Conservation (phyloP, 1,140 invertebrate species). For the Drosophila lacertosa region DNA sequence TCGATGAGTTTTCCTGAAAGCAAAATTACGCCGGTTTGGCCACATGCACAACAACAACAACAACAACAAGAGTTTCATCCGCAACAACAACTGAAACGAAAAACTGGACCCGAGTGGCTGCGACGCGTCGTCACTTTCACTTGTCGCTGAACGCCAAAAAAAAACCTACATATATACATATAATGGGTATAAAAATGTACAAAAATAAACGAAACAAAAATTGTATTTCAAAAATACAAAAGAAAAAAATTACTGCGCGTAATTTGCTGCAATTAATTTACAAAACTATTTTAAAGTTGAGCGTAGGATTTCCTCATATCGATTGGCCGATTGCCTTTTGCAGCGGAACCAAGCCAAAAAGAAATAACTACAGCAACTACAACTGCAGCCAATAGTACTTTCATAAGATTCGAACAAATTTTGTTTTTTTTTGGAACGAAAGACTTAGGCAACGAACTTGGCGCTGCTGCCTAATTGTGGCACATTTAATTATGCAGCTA, state of each 20-base stretch:
- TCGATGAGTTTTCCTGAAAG: conserved; percentile 47
- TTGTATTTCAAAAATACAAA: neutral
- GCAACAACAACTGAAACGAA: conserved; percentile 26
- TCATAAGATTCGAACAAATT: conserved; percentile 20
- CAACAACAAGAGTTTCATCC: conserved; percentile 41
- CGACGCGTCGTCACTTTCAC: conserved; percentile 36
- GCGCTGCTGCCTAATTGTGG: conserved; percentile 28
- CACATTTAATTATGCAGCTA: conserved; percentile 9
- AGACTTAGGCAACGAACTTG: conserved; percentile 67
- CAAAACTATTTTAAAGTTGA: conserved; percentile 38
- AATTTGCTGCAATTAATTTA: conserved; percentile 43
- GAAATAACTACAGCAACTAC: neutral
- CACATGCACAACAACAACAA: conserved; percentile 16
- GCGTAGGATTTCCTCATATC: conserved; percentile 46
- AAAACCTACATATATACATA: neutral
- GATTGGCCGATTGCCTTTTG: conserved; percentile 42
- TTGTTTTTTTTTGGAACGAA: conserved; percentile 37
- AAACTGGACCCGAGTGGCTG: conserved; percentile 31
- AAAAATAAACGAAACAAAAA: conserved; percentile 5
- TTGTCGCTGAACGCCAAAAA: conserved; percentile 33
- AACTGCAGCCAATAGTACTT: conserved; percentile 18
- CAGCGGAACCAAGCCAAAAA: conserved; percentile 36
- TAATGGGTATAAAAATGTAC: neutral
- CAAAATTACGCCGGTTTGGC: conserved; percentile 40
- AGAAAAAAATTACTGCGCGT: conserved; percentile 35